phyloP scores from a whole-genome alignment of 2,113 vertebrate genomes.

The Columba janthina region DNA sequence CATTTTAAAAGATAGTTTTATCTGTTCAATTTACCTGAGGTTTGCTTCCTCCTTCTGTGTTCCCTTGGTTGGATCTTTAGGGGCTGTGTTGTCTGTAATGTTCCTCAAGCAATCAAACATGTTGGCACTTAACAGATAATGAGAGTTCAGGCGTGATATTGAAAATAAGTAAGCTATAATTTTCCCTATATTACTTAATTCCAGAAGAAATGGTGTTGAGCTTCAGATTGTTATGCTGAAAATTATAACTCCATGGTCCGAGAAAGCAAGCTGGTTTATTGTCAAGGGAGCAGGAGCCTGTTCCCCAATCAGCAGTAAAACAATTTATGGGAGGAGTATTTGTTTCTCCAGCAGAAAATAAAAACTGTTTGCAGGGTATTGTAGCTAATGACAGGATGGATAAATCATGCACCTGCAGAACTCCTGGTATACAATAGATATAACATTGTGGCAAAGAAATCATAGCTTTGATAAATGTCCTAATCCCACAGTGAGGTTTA shows the following conservation, averaged over 20 bases:
- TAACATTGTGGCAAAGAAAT: constrained; percentile 7
- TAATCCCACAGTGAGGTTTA: constrained; percentile 17
- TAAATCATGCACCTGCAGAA: constrained; percentile 59
- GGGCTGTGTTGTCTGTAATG: neutral
- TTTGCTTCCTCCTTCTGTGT: neutral
- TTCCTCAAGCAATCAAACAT: neutral
- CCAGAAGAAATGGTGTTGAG: neutral
- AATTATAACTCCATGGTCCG: neutral
- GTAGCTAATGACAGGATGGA: constrained; percentile 49
- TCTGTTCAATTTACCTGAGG: neutral
- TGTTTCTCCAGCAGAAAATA: constrained; percentile 48
- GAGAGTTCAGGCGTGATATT: neutral
- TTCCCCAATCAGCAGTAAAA: constrained; percentile 39
- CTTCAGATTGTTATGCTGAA: neutral
- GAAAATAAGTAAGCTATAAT: neutral
- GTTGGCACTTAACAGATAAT: neutral
- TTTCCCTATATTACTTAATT: constrained; percentile 12
- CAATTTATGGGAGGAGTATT: constrained; percentile 51
- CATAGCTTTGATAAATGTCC: constrained; percentile 48
- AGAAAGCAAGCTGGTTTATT: constrained; percentile 8
- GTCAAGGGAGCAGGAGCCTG: neutral
- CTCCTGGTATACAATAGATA: constrained; percentile 27
- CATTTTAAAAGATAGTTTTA: neutral
- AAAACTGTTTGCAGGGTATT: constrained; percentile 41
- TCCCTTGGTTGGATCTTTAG: neutral